A percentile compares a stretch with the other conserved stretches of the same genome.
Conservation (phyloP, 2,113 vertebrate genomes). For the Clarias batrachus region DNA sequence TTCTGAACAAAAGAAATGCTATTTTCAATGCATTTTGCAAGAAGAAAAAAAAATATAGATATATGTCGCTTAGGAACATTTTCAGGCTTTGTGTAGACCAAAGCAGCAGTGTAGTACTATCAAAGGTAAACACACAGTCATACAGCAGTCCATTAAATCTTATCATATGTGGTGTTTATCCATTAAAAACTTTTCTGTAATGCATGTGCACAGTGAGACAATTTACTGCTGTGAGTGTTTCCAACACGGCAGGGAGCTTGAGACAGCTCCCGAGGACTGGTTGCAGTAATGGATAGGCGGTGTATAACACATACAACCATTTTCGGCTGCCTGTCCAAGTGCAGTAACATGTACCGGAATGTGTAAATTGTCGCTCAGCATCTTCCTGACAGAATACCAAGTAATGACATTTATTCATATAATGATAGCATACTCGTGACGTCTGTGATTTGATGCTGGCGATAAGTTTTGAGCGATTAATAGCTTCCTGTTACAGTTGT, state of each 20-base stretch:
- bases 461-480: neutral
- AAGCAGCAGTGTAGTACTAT: neutral
- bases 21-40: neutral
- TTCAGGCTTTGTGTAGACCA: neutral
- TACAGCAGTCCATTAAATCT: neutral
- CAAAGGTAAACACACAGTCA: neutral
- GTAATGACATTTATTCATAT: neutral
- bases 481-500: neutral
- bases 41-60: neutral
- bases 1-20: neutral
- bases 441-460: neutral
- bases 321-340: conserved; percentile 10
- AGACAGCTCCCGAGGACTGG: conserved; percentile 7
- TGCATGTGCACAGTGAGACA: neutral
- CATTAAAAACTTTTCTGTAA: neutral
- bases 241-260: conserved; percentile 32
- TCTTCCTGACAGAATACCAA: neutral
- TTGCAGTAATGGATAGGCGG: neutral
- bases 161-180: conserved; percentile 6
- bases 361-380: neutral
- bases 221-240: conserved; percentile 17
- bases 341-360: neutral
- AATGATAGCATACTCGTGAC: neutral
- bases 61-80: neutral
- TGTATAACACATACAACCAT: conserved; percentile 23